phyloP scores from a whole-genome alignment of 2,113 vertebrate species.

The Cavia aperea region DNA sequence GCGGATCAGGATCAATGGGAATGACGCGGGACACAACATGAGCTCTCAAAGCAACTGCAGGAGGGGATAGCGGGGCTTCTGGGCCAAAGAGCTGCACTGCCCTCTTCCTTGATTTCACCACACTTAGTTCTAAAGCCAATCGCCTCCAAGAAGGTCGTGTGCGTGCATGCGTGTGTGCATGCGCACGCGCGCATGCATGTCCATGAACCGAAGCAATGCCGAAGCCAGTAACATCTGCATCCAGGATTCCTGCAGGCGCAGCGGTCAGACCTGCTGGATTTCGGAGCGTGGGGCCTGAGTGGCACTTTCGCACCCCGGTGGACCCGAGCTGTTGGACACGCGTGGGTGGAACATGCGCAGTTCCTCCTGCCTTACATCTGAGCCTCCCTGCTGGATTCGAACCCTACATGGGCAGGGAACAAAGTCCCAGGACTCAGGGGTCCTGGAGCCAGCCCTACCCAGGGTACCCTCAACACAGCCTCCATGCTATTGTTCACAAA shows the following conservation, averaged over 20 bases:
- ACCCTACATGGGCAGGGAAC: background rate
- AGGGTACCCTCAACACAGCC: background rate
- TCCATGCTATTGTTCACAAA: too few species aligned
- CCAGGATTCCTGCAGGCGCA: background rate
- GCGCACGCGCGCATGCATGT: rapidly evolving
- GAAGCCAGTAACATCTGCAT: background rate
- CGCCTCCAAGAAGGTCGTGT: background rate
- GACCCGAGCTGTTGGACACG: rapidly evolving
- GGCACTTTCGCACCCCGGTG: rapidly evolving
- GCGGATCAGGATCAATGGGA: background rate
- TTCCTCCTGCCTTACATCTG: background rate
- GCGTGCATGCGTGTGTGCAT: background rate
- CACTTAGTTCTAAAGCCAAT: background rate
- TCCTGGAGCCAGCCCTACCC: background rate
- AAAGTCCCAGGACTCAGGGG: background rate
- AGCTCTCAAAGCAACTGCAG: background rate
- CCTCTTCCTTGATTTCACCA: background rate
- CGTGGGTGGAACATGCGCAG: rapidly evolving
- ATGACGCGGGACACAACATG: background rate
- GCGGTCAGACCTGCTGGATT: background rate
- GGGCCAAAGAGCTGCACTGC: background rate
- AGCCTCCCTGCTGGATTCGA: rapidly evolving
- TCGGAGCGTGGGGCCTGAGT: background rate
- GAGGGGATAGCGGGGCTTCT: background rate
- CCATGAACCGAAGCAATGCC: background rate